Evolutionary conservation across 2,888 invertebrate species (phyloP), one percentile per base, ranked within the genome.

Genomic region (Pachliopta kotzebuea): DNA sequence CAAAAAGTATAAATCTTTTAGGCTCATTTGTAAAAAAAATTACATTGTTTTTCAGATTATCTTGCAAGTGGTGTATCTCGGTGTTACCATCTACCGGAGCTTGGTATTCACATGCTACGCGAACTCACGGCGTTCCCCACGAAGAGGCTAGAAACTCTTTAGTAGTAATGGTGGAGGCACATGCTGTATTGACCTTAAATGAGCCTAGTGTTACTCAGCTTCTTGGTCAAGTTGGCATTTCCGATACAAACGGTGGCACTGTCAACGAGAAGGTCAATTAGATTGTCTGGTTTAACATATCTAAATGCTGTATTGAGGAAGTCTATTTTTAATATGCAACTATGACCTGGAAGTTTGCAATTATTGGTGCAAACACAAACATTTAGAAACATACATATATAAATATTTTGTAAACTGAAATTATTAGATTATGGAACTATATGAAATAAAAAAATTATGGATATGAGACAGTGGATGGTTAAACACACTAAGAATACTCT

Each of bases 141-240:
- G 91, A 88, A 64, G 94, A 94, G 67, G 94, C 94, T 0, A 85
- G 93, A 53, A 93, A 94, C 74, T 93, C 93, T 0, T 86, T 94
- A 3, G 90, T 94, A 42, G 93, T 94, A 18, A 90, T 94, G 84
- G 94, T 94, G 52, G 94, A 94, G 69, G 94, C 94, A 0, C 94
- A 94, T 63, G 93, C 94, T 26, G 94, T 94, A 0, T 81, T 94
- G 1, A 90, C 92, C 0, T 74, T 91, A 23, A 83, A 82, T 67
- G 91, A 91, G 60, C 92, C 92, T 7, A 90, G 87, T 60, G 90
- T 89, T 7, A 84, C 90, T 0, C 87, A 87, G 69, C 68, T 92
- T 29, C 70, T 92, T n/a, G 86, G 87, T 0, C 89, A 89, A 71
- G 86, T 83, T 0, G 86, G 84, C 17, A 82, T 87, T 71, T 69